A percentile compares a stretch with the other conserved stretches of the same genome.
Evolutionary conservation across 1,140 invertebrate species (phyloP).

Genomic region (Zophobas morio): DNA sequence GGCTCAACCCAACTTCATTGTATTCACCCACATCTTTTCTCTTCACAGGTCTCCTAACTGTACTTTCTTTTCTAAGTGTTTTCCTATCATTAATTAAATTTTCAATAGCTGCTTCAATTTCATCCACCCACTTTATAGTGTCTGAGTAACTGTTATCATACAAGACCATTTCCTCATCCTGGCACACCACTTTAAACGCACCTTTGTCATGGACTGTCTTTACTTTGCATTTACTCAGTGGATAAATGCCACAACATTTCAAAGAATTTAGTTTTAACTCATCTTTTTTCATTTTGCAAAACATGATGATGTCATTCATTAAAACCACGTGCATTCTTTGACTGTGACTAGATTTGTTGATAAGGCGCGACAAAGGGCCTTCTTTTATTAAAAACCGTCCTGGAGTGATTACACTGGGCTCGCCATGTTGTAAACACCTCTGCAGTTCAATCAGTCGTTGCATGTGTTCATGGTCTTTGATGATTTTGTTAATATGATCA

Average conservation of each 20-base stretch:
- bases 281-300: conserved; percentile 72
- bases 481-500: conserved; percentile 79
- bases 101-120: conserved; percentile 71
- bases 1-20: conserved; percentile 63
- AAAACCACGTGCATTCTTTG: conserved; percentile 70
- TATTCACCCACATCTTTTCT: conserved; percentile 68
- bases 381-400: conserved; percentile 80
- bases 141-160: conserved; percentile 71
- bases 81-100: conserved; percentile 72
- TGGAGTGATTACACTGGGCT: conserved; percentile 78
- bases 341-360: conserved; percentile 66
- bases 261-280: conserved; percentile 67
- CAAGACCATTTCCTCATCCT: conserved; percentile 73
- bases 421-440: conserved; percentile 72
- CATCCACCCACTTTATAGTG: conserved; percentile 72
- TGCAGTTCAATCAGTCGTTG: conserved; percentile 79
- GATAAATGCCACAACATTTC: conserved; percentile 73
- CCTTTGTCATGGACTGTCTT: conserved; percentile 67
- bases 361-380: conserved; percentile 79
- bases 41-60: conserved; percentile 72
- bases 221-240: conserved; percentile 75
- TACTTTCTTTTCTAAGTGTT: conserved; percentile 75
- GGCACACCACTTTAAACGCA: conserved; percentile 71
- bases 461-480: conserved; percentile 81
- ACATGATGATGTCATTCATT: conserved; percentile 75